phyloP scores from a whole-genome alignment of 2,888 invertebrate species.

The Plutella xylostella region DNA sequence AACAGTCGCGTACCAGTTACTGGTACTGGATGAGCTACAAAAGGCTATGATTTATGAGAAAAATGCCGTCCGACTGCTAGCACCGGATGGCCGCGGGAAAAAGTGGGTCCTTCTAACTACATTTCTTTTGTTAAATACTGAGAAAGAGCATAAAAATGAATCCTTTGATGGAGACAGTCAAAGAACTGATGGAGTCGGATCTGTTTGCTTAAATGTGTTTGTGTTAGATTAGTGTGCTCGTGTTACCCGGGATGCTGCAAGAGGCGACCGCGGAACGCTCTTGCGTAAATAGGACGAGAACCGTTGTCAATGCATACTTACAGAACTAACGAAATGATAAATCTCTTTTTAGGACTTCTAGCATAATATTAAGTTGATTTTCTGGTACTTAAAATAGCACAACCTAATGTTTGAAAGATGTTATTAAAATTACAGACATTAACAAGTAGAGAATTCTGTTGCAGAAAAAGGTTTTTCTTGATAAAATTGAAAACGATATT shows the following conservation, averaged over 20 bases:
- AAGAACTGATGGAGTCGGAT: conserved; percentile 25
- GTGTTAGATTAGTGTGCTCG: conserved; percentile 27
- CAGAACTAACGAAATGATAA: too few species aligned
- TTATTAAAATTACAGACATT: too few species aligned
- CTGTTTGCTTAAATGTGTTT: conserved; percentile 17
- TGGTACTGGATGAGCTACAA: conserved; percentile 15
- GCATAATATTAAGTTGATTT: too few species aligned
- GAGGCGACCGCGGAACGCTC: conserved; percentile 23
- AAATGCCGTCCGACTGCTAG: conserved; percentile 24
- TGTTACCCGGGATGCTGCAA: conserved; percentile 32
- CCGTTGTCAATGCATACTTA: too few species aligned
- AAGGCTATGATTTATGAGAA: conserved; percentile 27
- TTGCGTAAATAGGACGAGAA: conserved; percentile 43
- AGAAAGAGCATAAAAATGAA: background rate
- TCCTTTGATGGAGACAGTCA: background rate
- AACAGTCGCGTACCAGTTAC: background rate
- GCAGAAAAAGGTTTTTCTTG: too few species aligned
- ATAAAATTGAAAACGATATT: too few species aligned
- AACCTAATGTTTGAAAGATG: too few species aligned
- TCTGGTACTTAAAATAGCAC: too few species aligned
- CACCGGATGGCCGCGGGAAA: conserved; percentile 19
- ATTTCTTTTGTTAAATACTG: background rate
- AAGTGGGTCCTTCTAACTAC: conserved; percentile 22
- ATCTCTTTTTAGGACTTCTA: too few species aligned
- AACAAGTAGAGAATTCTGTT: too few species aligned